These are phyloP conservation scores for Bos taurus DNA, from an alignment of 2,113 vertebrate genomes.

Conservation along the genomic window DNA sequence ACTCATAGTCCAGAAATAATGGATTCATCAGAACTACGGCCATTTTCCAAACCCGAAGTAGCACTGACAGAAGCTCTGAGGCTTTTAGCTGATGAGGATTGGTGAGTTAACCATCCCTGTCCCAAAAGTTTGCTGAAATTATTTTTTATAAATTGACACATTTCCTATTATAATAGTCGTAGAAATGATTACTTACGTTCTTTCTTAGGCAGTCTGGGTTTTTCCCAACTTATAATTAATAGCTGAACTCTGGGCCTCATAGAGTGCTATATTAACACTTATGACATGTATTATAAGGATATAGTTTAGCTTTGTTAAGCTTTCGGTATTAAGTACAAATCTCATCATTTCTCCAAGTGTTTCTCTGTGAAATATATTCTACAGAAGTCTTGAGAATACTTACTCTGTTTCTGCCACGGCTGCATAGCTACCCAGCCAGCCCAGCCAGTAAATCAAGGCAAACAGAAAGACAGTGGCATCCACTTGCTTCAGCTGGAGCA, in stretches of 20 bases:
- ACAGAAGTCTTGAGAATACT: neutral
- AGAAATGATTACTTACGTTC: neutral
- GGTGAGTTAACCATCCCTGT: constrained; percentile 80
- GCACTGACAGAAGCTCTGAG: constrained; percentile 86
- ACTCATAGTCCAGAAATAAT: constrained; percentile 78
- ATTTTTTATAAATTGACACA: neutral
- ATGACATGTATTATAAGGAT: neutral
- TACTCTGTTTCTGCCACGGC: neutral
- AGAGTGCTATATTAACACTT: neutral
- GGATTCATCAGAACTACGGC: constrained; percentile 83
- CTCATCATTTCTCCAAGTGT: neutral
- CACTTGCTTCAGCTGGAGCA: neutral
- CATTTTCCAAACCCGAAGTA: constrained; percentile 87
- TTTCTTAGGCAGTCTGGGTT: neutral
- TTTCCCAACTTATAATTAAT: neutral
- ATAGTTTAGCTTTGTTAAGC: neutral
- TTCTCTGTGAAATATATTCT: neutral
- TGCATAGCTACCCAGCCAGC: neutral
- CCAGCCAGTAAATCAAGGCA: neutral
- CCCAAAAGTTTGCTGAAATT: neutral
- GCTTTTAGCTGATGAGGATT: constrained; percentile 88
- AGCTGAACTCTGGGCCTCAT: neutral
- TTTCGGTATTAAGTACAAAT: neutral
- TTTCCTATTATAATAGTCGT: neutral
- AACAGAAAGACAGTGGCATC: neutral